Evolutionary conservation across 2,888 invertebrate genomes (phyloP).

Genomic region (Aphodius sticticus): DNA sequence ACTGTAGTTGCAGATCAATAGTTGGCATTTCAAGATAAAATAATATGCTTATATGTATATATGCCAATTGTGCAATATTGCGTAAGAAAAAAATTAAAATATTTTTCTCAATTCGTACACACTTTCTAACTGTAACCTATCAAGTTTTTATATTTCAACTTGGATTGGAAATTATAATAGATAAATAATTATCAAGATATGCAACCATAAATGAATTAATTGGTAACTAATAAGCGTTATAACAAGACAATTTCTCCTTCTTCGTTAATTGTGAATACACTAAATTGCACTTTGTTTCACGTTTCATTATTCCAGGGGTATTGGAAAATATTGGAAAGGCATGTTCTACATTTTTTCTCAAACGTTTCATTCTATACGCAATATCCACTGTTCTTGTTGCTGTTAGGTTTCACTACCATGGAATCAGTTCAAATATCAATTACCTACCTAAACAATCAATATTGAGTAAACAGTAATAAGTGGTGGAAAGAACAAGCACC

Average conservation of each 20-base stretch:
- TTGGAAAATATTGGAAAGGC: slow-evolving; percentile 4
- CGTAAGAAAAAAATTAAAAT: not conserved
- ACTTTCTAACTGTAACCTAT: no score
- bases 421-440: not conserved
- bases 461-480: not conserved
- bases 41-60: not conserved
- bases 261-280: not conserved
- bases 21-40: not conserved
- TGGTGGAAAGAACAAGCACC: not conserved
- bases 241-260: not conserved
- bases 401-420: not conserved
- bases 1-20: not conserved
- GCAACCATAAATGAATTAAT: no score
- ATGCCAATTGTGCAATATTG: not conserved
- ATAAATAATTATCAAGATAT: no score
- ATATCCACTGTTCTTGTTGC: not conserved
- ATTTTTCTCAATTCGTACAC: not conserved
- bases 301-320: not conserved
- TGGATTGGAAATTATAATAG: no score
- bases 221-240: no score
- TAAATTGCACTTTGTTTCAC: not conserved
- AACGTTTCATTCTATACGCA: not conserved
- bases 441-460: not conserved
- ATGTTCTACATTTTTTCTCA: not conserved
- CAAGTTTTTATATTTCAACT: no score